Base-by-base conservation (phyloP, 2,113 vertebrate species). In the Ptychochromis oligacanthus region DNA sequence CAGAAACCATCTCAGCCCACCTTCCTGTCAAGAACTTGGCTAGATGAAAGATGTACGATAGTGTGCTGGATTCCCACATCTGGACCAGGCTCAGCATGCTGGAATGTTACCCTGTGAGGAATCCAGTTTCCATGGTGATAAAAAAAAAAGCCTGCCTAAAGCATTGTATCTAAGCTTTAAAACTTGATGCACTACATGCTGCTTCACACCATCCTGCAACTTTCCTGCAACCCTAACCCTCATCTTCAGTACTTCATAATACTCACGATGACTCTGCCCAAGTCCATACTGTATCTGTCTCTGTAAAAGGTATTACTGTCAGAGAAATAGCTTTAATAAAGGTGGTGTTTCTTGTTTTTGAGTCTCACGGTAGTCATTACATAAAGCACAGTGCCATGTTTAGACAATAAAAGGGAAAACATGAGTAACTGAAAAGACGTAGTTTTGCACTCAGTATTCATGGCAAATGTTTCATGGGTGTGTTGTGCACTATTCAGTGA, bases 121-220 rank as follows among this genome's bases (percentile, higher is more conserved):
- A 76, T 58, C 85, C 85, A 87, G 92, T 95, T 95, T 88, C 93
- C 93, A 94, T 95, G 93, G 94, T 85, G 88, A 95, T 87, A 62
- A 77, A 77, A 65, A 80, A 77, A 31, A 64, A 77, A 83, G 85
- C 38, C 85, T 84, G 81, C 72, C 80, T 80, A 46, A 43, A 85
- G 81, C 77, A 34, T 46, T 83, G 80, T 80, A 80, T 84, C 54
- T 24, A 43, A 67, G 87, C 86, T 89, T 89, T 77, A 83, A 87
- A 78, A 72, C 82, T 24, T 52, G 59, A 79, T 81, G 40, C 78
- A 78, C 79, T 58, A 76, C 40, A 56, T 7, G 20, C 57, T 72
- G 59, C 87, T 85, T 78, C 58, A 81, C 79, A 67, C n/a, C 52
- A 8, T 61, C 79, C 52, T 5, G 24, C 77, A 81, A 84, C 77